Evolutionary conservation across 2,113 vertebrate species (phyloP).

Genomic region (Myotis brandtii): DNA sequence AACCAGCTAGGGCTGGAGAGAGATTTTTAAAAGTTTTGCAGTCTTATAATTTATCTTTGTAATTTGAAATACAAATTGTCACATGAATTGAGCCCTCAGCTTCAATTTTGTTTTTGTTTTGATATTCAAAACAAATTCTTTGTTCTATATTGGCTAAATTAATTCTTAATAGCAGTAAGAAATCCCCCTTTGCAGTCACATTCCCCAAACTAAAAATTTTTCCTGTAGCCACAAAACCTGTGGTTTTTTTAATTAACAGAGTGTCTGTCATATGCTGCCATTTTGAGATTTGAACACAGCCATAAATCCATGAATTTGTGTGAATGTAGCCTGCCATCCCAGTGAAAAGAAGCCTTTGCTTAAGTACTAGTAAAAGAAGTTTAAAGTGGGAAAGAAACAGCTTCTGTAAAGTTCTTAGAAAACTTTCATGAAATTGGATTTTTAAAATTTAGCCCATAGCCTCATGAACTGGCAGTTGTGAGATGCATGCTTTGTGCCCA

Average conservation of each 20-base stretch:
- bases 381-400: neutral
- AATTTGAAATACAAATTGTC: neutral
- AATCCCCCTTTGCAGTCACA: neutral
- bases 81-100: no score
- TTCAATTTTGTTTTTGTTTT: no score
- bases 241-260: neutral
- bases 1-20: no score
- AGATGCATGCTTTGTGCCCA: neutral
- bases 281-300: slow-evolving; percentile 8
- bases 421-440: neutral
- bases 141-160: neutral
- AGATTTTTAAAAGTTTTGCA: neutral
- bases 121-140: neutral
- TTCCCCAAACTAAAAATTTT: neutral
- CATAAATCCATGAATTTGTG: neutral
- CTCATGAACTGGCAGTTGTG: neutral
- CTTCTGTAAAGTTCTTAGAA: neutral
- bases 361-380: neutral
- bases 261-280: neutral
- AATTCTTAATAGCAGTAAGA: neutral
- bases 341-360: neutral
- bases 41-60: neutral
- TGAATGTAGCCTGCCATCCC: neutral
- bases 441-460: neutral
- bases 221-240: neutral